phyloP scores from a whole-genome alignment of 2,797 vertebrate species.

The Tapirus indicus region DNA sequence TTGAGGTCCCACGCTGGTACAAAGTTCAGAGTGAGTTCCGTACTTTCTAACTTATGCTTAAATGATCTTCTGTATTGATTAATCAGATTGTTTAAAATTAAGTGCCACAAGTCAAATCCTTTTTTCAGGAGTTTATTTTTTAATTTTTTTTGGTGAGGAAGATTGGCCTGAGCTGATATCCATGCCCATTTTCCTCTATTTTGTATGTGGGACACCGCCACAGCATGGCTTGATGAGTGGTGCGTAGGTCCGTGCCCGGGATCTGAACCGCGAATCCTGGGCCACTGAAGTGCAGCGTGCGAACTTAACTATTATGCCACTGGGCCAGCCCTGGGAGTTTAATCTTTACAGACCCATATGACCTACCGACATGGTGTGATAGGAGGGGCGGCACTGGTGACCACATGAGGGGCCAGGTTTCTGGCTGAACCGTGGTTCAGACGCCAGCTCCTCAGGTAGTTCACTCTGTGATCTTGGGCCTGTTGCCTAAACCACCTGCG shows the following conservation, averaged over 20 bases:
- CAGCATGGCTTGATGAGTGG: too few species aligned
- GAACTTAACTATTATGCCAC: too few species aligned
- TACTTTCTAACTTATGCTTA: neutral
- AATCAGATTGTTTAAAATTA: constrained; percentile 16
- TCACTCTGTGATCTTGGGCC: too few species aligned
- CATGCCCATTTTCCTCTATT: too few species aligned
- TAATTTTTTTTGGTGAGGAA: too few species aligned
- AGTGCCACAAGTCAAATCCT: neutral
- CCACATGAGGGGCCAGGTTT: neutral
- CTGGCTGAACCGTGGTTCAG: accelerated
- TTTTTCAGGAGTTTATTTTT: too few species aligned
- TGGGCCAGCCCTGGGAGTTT: neutral
- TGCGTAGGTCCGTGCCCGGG: too few species aligned
- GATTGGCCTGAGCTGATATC: too few species aligned
- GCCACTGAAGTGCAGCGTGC: too few species aligned
- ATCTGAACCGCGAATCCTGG: too few species aligned
- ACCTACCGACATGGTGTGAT: neutral
- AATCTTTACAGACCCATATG: neutral
- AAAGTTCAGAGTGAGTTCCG: neutral
- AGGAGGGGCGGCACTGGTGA: neutral
- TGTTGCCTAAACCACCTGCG: neutral
- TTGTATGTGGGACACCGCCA: too few species aligned
- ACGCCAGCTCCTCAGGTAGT: neutral
- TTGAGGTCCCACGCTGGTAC: neutral
- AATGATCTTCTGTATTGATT: neutral